Percentiles rank a stretch among this genome's conserved stretches.
phyloP scores from a whole-genome alignment of 2,888 invertebrate genomes.

The Stenchaetothrips biformis region DNA sequence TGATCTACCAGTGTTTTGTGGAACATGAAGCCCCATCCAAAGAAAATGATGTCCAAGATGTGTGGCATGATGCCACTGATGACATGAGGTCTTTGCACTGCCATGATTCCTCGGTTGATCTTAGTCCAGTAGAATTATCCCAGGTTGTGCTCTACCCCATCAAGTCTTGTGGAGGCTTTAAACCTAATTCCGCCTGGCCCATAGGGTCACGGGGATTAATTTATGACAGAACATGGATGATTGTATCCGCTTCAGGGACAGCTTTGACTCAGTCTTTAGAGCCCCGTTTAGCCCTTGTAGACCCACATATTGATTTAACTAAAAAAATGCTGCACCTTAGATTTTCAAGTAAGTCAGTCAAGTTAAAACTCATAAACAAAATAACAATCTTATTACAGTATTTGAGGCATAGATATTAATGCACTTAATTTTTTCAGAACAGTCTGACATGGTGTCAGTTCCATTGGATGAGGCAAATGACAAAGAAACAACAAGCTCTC shows the following conservation, averaged over 20 bases:
- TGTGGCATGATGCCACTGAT: constrained; percentile 35
- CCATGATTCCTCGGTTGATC: too few species aligned
- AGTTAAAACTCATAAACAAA: too few species aligned
- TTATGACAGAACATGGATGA: constrained; percentile 93
- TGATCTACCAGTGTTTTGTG: constrained; percentile 73
- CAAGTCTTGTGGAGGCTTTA: constrained; percentile 82
- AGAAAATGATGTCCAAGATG: constrained; percentile 40
- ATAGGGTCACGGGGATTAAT: constrained; percentile 71
- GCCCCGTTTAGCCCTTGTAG: constrained; percentile 70
- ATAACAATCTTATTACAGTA: constrained; percentile 17
- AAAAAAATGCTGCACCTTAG: constrained; percentile 52
- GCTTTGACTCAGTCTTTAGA: constrained; percentile 85
- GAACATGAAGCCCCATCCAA: constrained; percentile 44
- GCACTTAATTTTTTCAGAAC: constrained; percentile 46
- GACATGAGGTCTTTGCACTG: constrained; percentile 38
- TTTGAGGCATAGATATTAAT: constrained; percentile 14
- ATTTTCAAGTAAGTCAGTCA: constrained; percentile 54
- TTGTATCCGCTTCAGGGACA: constrained; percentile 73
- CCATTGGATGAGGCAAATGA: constrained; percentile 47
- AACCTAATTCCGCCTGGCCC: constrained; percentile 63
- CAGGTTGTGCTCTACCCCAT: constrained; percentile 69
- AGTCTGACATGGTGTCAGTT: constrained; percentile 49
- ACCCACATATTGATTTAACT: constrained; percentile 63
- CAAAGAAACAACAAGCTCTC: constrained; percentile 41
- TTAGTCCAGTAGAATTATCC: constrained; percentile 15